Conservation (phyloP, 2,888 invertebrate species). For the Aricia artaxerxes region DNA sequence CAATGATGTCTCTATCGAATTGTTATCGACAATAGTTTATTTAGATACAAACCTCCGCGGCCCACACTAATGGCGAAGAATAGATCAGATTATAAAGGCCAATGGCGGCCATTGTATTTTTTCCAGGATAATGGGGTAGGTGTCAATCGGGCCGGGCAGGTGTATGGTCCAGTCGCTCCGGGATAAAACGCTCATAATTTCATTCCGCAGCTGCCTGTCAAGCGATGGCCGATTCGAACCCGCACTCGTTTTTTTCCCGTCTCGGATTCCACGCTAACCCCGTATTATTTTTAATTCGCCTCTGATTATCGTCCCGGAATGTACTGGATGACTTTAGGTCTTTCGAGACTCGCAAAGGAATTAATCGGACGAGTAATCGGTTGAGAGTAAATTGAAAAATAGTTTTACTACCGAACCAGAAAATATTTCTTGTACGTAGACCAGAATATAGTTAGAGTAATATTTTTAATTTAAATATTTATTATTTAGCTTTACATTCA, state of each 20-base stretch:
- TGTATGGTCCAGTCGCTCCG: slow-evolving; percentile 56
- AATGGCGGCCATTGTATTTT: slow-evolving; percentile 76
- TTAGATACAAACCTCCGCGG: slow-evolving; percentile 74
- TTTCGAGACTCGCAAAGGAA: not conserved
- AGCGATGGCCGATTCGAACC: slow-evolving; percentile 66
- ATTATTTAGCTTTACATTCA: slow-evolving; percentile 37
- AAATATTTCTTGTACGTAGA: too few species aligned
- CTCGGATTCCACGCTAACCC: slow-evolving; percentile 65
- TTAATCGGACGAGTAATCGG: not conserved
- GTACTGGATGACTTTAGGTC: not conserved
- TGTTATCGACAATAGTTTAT: slow-evolving; percentile 79
- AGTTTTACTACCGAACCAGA: not conserved
- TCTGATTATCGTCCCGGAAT: slow-evolving; percentile 46
- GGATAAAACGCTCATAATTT: slow-evolving; percentile 78
- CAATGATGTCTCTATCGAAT: slow-evolving; percentile 69
- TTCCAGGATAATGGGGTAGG: slow-evolving; percentile 74
- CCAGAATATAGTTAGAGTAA: not conserved
- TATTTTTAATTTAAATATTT: not conserved
- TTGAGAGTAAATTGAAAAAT: not conserved
- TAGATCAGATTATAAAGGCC: slow-evolving; percentile 69
- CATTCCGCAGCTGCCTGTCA: slow-evolving; percentile 77
- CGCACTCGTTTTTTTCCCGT: slow-evolving; percentile 60
- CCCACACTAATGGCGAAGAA: slow-evolving; percentile 80
- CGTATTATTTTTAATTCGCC: slow-evolving; percentile 66
- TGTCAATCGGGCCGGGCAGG: slow-evolving; percentile 77